Base-by-base conservation (phyloP, 2,888 invertebrate genomes). In the Netelia virgata region DNA sequence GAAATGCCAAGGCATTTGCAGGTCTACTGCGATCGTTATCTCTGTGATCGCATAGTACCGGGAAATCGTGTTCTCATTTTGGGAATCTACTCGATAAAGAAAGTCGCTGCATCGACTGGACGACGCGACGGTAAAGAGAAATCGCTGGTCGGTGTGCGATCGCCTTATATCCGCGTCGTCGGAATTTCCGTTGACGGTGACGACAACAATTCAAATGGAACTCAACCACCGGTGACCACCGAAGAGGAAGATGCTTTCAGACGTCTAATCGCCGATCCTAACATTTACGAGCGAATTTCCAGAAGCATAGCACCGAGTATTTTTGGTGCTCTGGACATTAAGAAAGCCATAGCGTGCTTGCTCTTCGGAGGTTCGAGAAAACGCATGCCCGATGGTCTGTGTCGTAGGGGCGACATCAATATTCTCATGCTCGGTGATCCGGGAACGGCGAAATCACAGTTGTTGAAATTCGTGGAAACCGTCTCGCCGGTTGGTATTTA, bases 401-500 rank as follows among this genome's bases (percentile, higher is more conserved):
- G 97, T 0, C 96, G 99, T 11, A 96, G 99, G 92, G 99, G 99
- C 2, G 99, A 99, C 93, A 98, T 99, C 87, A 99, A 99, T 92
- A 95, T 99, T 23, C 94, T 99, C 14, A 95, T 99, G 83, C 95
- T 99, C 41, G 99, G 99, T 59, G 99, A 99, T 94, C 99, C 99
- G 0, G 99, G 99, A 90, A 99, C 99, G 0, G 99, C 99, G n/a
- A 99, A 99, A 94, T 99, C 99, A 0, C 99, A 99, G 93, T 94
- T 99, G 80, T 94, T 99, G 10, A 99, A 99, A 94, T 99, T 99
- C 92, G 99, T 99, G 0, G 99, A 99, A 94, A 97, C 96, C 90
- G 98, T 98, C 20, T 95, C 99, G 0, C 99, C 99, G 0, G 97
- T 99, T 89, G 98, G 97, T 0, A 98, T 99, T 3, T 99, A 99